Percentiles rank a stretch among this genome's conserved stretches.
These are phyloP conservation scores for Hormaphis cornu DNA, from an alignment of 1,140 invertebrate genomes.

Conservation along the genomic window DNA sequence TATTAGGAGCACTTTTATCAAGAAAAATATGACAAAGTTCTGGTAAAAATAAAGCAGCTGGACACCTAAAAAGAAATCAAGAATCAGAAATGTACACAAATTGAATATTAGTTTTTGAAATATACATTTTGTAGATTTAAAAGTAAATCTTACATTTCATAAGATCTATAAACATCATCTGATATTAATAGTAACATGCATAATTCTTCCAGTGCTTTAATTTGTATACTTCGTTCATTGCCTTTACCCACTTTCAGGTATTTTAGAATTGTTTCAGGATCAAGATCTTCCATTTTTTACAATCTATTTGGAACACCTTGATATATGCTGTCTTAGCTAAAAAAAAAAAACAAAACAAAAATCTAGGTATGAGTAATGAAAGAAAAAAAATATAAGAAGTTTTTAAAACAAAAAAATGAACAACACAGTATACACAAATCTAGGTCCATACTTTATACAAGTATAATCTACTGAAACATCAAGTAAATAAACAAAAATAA, in stretches of 20 bases:
- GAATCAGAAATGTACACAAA: constrained; percentile 34
- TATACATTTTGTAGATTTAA: neutral
- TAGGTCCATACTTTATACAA: neutral
- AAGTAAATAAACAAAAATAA: constrained; percentile 23
- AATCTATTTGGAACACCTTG: too few species aligned
- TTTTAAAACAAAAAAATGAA: neutral
- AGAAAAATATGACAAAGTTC: constrained; percentile 96
- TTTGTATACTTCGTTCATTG: constrained; percentile 96
- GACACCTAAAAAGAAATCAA: constrained; percentile 71
- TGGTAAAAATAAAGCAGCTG: constrained; percentile 94
- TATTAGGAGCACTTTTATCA: constrained; percentile 94
- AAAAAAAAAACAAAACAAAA: too few species aligned
- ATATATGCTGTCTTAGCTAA: too few species aligned
- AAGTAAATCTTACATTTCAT: constrained; percentile 73
- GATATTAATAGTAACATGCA: constrained; percentile 99
- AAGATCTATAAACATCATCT: constrained; percentile 98
- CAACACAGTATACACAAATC: neutral
- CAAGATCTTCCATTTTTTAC: constrained; percentile 91
- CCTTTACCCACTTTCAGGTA: constrained; percentile 96
- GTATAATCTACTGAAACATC: neutral
- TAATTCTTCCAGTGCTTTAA: constrained; percentile 93
- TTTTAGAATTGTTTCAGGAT: constrained; percentile 96
- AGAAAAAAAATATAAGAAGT: neutral
- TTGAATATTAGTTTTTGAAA: neutral
- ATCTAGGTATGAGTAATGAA: neutral